Percentiles rank a stretch among this genome's conserved stretches.
Evolutionary conservation across 2,797 vertebrate genomes (phyloP).

Genomic region (Poecilia gillii): DNA sequence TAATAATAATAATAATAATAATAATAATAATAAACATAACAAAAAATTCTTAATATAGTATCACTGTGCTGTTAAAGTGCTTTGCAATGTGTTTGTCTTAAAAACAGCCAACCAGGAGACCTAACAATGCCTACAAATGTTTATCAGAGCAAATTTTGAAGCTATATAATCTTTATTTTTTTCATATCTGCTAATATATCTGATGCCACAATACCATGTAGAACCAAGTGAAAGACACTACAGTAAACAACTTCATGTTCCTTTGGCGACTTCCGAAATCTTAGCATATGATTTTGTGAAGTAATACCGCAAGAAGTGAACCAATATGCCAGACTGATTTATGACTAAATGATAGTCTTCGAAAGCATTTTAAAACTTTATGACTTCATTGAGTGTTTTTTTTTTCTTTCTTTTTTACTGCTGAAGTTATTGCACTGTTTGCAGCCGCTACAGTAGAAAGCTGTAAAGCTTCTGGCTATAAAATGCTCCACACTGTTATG

Average conservation of each 20-base stretch:
- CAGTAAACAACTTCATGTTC: background rate
- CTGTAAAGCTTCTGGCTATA: conserved; percentile 6
- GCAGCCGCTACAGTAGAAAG: conserved; percentile 6
- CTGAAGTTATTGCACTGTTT: background rate
- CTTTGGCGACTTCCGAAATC: background rate
- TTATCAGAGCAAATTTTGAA: background rate
- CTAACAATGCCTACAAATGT: background rate
- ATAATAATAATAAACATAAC: background rate
- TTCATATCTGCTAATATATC: background rate
- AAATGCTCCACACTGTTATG: background rate
- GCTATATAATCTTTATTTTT: background rate
- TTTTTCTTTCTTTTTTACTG: too few species aligned
- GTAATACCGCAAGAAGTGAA: background rate
- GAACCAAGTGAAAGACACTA: background rate
- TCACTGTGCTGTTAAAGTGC: background rate
- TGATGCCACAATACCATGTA: background rate
- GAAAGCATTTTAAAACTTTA: background rate
- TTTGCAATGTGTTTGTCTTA: background rate
- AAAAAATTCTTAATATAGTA: background rate
- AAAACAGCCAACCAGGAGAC: background rate
- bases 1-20: background rate
- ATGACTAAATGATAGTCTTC: background rate
- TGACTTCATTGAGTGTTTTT: conserved; percentile 1
- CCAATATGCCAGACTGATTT: background rate
- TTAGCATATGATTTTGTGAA: background rate